Evolutionary conservation across 2,888 invertebrate species (phyloP), one percentile per base, ranked within the genome.

Genomic region (Corbicula japonica): DNA sequence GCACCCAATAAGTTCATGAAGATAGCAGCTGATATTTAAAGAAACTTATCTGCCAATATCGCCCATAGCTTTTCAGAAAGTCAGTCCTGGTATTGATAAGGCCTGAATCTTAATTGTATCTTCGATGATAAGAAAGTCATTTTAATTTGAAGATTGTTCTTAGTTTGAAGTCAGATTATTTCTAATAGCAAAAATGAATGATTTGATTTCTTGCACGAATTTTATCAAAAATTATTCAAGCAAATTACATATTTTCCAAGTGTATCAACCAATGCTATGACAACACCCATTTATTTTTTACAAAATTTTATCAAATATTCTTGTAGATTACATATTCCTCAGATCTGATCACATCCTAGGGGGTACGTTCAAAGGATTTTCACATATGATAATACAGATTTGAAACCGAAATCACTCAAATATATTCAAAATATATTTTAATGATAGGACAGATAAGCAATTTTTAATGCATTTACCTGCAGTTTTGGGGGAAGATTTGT

Each of bases 321-420:
- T 41, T 21, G n/a, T 38, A 66, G 52, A 54, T 66, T 54, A 66
- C 28, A 28, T 54, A 52, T 61, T 61, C 26, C 35, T 30, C 30
- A 72, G 76, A 76, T 80, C 58, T 34, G 71, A 80, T 80, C 80
- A 76, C 60, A 54, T 58, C 76, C 56, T 80, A 72, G 80, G 80
- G 80, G 80, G 80, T 69, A 68, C 34, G 68, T 78, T 83, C 83
- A 83, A 83, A 83, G 80, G 80, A 73, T 75, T 76, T 65, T 66
- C 72, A 38, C 65, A 56, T 63, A 73, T 70, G 82, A 82, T 82
- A 76, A 78, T 68, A 50, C 61, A 62, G 41, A 70, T 76, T 54
- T 62, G 62, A 76, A 80, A 83, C 68, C 74, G 58, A 80, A 76
- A 75, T 75, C 60, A 68, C 50, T 74, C 44, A 60, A 68, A 70